These are phyloP conservation scores for Gymnoscelis rufifasciata DNA, from an alignment of 2,888 invertebrate genomes.

Conservation along the genomic window DNA sequence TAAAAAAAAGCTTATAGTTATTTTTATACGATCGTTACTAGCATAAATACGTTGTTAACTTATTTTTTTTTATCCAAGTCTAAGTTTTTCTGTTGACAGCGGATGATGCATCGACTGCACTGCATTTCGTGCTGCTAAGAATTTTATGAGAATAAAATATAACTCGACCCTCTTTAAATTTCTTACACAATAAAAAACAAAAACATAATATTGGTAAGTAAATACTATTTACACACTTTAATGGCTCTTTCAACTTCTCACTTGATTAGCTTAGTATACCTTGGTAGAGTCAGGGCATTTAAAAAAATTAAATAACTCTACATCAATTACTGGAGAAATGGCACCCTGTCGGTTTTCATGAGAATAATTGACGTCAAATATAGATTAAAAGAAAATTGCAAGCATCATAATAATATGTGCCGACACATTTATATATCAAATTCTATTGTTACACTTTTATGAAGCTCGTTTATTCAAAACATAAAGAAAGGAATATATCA, in stretches of 20 bases:
- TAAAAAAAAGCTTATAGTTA: no score
- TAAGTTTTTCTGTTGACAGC: constrained; percentile 25
- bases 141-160: not conserved
- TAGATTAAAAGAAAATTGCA: no score
- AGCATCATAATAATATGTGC: no score
- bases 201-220: not conserved
- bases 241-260: no score
- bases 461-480: no score
- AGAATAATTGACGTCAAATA: no score
- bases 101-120: constrained; percentile 30
- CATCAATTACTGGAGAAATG: not conserved
- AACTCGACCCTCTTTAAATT: not conserved
- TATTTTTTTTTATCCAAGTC: constrained; percentile 5
- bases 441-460: constrained; percentile 35
- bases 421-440: constrained; percentile 31
- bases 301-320: not conserved
- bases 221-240: no score
- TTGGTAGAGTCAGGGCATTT: not conserved
- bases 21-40: no score
- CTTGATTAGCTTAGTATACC: no score
- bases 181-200: not conserved
- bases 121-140: not conserved
- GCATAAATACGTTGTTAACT: not conserved
- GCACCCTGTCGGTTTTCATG: not conserved
- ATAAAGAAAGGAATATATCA: constrained; percentile 40